Conservation (phyloP, 2,113 vertebrate species). For the Cairina moschata region DNA sequence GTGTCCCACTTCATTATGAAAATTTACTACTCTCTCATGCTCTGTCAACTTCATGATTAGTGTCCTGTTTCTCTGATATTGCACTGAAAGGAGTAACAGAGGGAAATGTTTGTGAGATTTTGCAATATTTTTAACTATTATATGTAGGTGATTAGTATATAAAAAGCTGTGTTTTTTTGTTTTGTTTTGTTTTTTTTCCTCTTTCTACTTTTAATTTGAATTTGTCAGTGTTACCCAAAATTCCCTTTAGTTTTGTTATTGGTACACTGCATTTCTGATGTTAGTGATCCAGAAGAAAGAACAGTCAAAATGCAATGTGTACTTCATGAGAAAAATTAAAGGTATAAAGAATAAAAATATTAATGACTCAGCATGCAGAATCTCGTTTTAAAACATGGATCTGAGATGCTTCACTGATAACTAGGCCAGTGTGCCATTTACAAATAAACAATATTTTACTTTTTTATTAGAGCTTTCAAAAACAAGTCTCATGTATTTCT, state of each 20-base stretch:
- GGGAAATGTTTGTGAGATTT: not conserved
- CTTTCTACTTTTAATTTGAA: not conserved
- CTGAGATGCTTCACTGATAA: too few relatives aligned
- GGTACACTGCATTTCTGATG: not conserved
- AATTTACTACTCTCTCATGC: not conserved
- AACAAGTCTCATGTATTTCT: not conserved
- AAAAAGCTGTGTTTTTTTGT: too few relatives aligned
- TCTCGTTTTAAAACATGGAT: not conserved
- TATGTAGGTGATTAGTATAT: not conserved
- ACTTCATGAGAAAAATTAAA: not conserved
- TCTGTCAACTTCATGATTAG: not conserved
- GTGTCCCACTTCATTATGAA: not conserved
- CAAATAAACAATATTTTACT: not conserved
- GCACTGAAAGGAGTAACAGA: not conserved
- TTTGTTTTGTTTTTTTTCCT: not conserved
- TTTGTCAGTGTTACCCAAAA: not conserved
- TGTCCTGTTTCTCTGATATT: not conserved
- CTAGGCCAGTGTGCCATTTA: not conserved
- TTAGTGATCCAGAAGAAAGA: not conserved
- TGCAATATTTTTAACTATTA: not conserved
- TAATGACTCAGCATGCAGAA: not conserved
- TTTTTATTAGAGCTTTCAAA: not conserved
- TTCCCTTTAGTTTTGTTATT: not conserved
- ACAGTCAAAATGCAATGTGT: not conserved
- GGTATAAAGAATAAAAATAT: not conserved